These are phyloP conservation scores for Coregonus ussuriensis DNA, from an alignment of 2,797 vertebrate genomes.

Conservation along the genomic window DNA sequence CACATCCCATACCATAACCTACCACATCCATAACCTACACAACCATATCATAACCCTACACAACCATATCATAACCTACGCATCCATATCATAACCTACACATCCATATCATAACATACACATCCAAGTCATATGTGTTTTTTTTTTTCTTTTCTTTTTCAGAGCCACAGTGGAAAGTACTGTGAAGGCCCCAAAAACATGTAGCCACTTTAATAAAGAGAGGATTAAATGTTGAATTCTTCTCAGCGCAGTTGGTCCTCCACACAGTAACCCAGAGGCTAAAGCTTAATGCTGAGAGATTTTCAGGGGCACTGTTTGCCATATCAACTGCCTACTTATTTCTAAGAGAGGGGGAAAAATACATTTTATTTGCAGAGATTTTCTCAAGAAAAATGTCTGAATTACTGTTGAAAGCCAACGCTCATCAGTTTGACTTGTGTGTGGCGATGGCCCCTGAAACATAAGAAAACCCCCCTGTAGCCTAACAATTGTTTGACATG, in stretches of 20 bases:
- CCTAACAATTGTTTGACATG: constrained; percentile 39
- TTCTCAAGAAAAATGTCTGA: constrained; percentile 59
- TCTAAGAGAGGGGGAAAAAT: constrained; percentile 28
- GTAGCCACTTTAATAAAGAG: constrained; percentile 75
- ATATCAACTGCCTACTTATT: constrained; percentile 63
- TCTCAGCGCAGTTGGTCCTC: constrained; percentile 50
- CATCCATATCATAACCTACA: no score
- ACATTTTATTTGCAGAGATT: constrained; percentile 53
- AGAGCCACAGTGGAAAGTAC: constrained; percentile 46
- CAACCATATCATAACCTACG: neutral
- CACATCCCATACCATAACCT: no score
- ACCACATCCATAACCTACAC: no score
- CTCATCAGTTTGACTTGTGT: constrained; percentile 14
- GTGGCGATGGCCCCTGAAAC: constrained; percentile 21
- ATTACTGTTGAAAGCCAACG: constrained; percentile 54
- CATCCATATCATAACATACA: neutral
- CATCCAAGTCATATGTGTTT: neutral
- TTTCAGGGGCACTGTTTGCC: constrained; percentile 66
- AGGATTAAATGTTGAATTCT: constrained; percentile 72
- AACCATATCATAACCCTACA: neutral
- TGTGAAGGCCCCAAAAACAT: constrained; percentile 57
- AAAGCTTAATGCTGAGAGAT: constrained; percentile 61
- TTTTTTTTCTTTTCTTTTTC: neutral
- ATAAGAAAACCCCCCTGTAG: constrained; percentile 19
- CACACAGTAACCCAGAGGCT: constrained; percentile 70